These are phyloP conservation scores for Agrochola circellaris DNA, from an alignment of 2,888 invertebrate species.

Conservation along the genomic window DNA sequence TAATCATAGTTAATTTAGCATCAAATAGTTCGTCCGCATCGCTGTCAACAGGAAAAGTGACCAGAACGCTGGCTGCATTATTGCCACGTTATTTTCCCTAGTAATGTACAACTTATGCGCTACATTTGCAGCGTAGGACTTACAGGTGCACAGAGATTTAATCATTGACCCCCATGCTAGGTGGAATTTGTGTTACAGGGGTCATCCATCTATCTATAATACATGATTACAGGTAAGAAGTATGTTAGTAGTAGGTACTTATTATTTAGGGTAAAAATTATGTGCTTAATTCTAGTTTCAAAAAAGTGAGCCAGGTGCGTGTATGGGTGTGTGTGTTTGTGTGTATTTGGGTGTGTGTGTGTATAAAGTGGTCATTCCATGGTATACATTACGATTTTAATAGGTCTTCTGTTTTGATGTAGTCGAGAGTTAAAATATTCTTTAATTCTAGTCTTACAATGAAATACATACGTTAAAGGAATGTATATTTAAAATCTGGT, in stretches of 20 bases:
- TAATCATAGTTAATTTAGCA: not conserved
- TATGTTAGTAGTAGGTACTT: too few relatives aligned
- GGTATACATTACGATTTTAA: too few relatives aligned
- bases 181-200: too few relatives aligned
- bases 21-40: not conserved
- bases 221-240: not conserved
- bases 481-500: not conserved
- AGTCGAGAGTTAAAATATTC: too few relatives aligned
- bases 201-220: not conserved
- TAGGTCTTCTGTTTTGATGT: too few relatives aligned
- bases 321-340: too few relatives aligned
- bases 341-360: too few relatives aligned
- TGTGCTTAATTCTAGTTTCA: too few relatives aligned
- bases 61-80: not conserved
- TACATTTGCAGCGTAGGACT: too few relatives aligned
- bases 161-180: not conserved
- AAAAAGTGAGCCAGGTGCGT: too few relatives aligned
- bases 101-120: not conserved
- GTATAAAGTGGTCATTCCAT: too few relatives aligned
- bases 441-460: not conserved
- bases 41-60: not conserved
- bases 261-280: too few relatives aligned
- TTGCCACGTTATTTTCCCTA: not conserved
- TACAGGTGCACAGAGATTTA: not conserved
- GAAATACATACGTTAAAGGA: not conserved